Evolutionary conservation across 1,140 invertebrate species (phyloP).

Genomic region (Harlomillsia oculata): DNA sequence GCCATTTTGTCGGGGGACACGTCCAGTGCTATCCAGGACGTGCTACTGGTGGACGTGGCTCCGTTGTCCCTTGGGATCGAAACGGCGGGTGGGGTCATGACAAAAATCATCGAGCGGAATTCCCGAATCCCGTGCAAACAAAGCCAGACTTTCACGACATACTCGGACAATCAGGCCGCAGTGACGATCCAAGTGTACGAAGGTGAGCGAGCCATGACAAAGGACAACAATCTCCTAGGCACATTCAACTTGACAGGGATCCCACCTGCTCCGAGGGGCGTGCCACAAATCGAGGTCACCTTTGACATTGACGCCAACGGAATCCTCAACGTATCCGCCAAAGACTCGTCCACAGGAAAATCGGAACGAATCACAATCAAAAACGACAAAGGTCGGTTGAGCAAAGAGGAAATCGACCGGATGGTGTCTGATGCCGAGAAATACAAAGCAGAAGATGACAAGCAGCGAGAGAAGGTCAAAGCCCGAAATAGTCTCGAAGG

Average conservation of each 20-base stretch:
- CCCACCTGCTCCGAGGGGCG: slow-evolving; percentile 67
- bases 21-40: slow-evolving; percentile 44
- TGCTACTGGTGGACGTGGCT: slow-evolving; percentile 47
- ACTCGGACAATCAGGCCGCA: slow-evolving; percentile 56
- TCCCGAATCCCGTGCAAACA: slow-evolving; percentile 48
- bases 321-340: slow-evolving; percentile 66
- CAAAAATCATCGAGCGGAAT: slow-evolving; percentile 51
- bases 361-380: slow-evolving; percentile 54
- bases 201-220: slow-evolving; percentile 69
- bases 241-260: slow-evolving; percentile 67
- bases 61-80: slow-evolving; percentile 49
- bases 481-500: slow-evolving; percentile 68
- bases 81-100: slow-evolving; percentile 50
- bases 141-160: slow-evolving; percentile 46
- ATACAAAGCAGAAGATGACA: slow-evolving; percentile 57
- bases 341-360: slow-evolving; percentile 63
- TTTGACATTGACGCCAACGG: slow-evolving; percentile 72
- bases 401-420: slow-evolving; percentile 80
- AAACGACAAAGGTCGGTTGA: slow-evolving; percentile 49
- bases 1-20: slow-evolving; percentile 44
- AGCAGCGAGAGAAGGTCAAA: slow-evolving; percentile 53
- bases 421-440: slow-evolving; percentile 74
- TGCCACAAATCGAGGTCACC: slow-evolving; percentile 63
- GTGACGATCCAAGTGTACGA: slow-evolving; percentile 67
- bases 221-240: slow-evolving; percentile 65